Evolutionary conservation across 2,888 invertebrate species (phyloP).

Genomic region (Tetanocera ferruginea): DNA sequence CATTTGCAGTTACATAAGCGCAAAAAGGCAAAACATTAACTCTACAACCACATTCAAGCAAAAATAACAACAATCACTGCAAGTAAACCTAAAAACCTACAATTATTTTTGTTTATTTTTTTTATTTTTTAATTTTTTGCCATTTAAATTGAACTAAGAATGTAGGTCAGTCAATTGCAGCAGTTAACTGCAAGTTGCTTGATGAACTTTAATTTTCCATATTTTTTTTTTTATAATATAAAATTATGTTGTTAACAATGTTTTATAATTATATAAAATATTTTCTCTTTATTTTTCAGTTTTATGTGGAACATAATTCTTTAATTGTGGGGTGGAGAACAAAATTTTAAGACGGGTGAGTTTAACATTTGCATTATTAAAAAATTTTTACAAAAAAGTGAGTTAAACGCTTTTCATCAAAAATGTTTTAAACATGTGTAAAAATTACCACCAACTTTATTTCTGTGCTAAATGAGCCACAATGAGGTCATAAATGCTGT

Average conservation of each 20-base stretch:
- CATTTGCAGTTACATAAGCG: conserved; percentile 55
- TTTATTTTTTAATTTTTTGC: not conserved
- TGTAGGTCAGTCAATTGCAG: conserved; percentile 8
- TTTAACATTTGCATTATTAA: not conserved
- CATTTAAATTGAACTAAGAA: not conserved
- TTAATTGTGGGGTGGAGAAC: not conserved
- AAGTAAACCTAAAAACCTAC: not conserved
- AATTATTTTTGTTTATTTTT: conserved; percentile 23
- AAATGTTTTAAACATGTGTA: not conserved
- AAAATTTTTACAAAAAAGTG: not conserved
- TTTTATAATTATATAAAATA: not conserved
- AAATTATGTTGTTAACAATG: not conserved
- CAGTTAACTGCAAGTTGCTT: not conserved
- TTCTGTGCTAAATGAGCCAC: no score
- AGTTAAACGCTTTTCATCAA: not conserved
- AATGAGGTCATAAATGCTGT: not conserved
- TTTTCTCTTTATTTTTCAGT: not conserved
- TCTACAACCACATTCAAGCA: not conserved
- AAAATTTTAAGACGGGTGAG: not conserved
- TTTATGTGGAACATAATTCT: not conserved
- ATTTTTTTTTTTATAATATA: not conserved
- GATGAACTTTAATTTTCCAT: not conserved
- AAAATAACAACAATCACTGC: not conserved
- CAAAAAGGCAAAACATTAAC: not conserved
- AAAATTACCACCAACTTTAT: no score